These are phyloP conservation scores for Cephus sareptanus DNA, from an alignment of 2,888 invertebrate species.

Conservation along the genomic window DNA sequence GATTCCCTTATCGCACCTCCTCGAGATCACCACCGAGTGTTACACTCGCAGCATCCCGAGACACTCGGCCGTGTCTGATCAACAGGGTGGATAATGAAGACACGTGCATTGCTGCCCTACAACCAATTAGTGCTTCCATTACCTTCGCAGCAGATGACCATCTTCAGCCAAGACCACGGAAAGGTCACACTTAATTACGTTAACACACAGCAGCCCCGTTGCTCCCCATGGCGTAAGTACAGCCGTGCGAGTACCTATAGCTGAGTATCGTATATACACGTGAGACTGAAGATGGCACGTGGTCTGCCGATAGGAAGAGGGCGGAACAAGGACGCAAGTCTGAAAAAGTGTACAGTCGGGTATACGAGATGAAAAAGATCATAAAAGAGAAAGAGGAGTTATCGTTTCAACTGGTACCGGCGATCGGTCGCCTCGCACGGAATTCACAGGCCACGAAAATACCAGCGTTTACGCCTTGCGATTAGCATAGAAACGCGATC, in stretches of 20 bases:
- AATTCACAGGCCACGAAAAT: constrained; percentile 19
- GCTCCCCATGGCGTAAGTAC: constrained; percentile 4
- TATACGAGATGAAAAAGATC: too few species aligned
- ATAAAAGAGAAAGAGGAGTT: too few species aligned
- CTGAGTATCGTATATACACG: too few species aligned
- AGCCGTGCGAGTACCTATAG: too few species aligned
- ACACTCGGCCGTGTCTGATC: not conserved
- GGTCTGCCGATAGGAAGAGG: too few species aligned
- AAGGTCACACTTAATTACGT: constrained; percentile 20
- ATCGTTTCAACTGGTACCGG: too few species aligned
- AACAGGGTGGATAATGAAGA: constrained; percentile 23
- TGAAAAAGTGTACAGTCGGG: too few species aligned
- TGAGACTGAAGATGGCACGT: too few species aligned
- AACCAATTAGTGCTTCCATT: constrained; percentile 28
- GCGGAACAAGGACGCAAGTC: too few species aligned
- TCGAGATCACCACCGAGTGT: too few species aligned
- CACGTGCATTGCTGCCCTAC: constrained; percentile 24
- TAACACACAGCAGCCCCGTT: constrained; percentile 10
- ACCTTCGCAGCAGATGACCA: constrained; percentile 21
- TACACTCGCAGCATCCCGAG: too few species aligned
- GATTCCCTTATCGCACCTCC: too few species aligned
- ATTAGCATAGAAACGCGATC: constrained; percentile 29
- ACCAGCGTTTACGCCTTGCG: constrained; percentile 20
- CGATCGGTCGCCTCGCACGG: not conserved
- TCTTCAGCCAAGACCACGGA: constrained; percentile 3